phyloP scores from a whole-genome alignment of 2,113 vertebrate genomes.

The Poecilia latipinna region DNA sequence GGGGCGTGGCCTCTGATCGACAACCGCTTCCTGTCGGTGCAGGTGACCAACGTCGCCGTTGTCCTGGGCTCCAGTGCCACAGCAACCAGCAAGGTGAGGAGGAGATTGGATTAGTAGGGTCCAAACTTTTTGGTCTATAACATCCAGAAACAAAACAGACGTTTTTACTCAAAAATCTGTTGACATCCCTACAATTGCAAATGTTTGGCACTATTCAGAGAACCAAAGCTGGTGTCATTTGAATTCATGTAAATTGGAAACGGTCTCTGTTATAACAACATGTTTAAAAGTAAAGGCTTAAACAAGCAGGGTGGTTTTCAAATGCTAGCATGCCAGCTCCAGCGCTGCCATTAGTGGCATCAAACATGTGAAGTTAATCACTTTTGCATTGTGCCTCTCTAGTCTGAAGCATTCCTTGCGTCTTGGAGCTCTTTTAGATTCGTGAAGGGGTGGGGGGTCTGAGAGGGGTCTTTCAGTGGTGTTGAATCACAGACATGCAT shows the following conservation, averaged over 20 bases:
- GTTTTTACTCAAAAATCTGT: neutral
- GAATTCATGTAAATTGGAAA: neutral
- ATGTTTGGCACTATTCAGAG: neutral
- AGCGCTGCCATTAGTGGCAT: slow-evolving; percentile 50
- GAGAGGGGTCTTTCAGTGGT: slow-evolving; percentile 66
- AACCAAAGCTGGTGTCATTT: neutral
- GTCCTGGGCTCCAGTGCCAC: slow-evolving; percentile 84
- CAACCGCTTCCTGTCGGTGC: slow-evolving; percentile 84
- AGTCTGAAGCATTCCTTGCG: slow-evolving; percentile 74
- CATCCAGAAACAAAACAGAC: neutral
- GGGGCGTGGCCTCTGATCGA: slow-evolving; percentile 88
- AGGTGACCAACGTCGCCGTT: slow-evolving; percentile 87
- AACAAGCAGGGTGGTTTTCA: neutral
- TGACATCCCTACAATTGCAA: neutral
- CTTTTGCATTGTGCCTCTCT: slow-evolving; percentile 70
- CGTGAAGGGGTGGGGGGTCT: slow-evolving; percentile 55
- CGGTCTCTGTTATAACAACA: neutral
- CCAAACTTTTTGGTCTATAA: neutral
- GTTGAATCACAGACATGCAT: slow-evolving; percentile 79
- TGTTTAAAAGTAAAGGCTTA: neutral
- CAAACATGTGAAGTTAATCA: slow-evolving; percentile 75
- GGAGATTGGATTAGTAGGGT: neutral
- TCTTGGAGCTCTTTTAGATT: slow-evolving; percentile 72
- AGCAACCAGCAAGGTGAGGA: slow-evolving; percentile 84
- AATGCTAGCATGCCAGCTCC: slow-evolving; percentile 11